Percentiles rank a stretch among this genome's conserved stretches.
These are phyloP conservation scores for Moxostoma hubbsi DNA, from an alignment of 2,797 vertebrate species.

Conservation along the genomic window DNA sequence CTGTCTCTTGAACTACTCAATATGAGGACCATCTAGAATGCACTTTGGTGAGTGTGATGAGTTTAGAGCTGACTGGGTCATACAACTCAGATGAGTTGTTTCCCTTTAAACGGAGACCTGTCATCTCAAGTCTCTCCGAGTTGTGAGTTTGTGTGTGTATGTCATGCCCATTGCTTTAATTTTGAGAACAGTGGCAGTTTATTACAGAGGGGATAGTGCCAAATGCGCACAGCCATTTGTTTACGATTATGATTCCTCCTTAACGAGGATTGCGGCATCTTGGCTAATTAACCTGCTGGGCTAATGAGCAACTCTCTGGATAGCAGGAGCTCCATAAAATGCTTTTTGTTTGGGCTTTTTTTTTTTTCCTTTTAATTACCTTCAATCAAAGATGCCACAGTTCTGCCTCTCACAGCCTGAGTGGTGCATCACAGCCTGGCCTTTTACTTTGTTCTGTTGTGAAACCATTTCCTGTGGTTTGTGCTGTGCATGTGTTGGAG, in stretches of 20 bases:
- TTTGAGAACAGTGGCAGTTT: slow-evolving; percentile 73
- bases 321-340: slow-evolving; percentile 75
- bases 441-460: slow-evolving; percentile 27
- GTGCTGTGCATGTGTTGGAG: not conserved
- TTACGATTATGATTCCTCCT: slow-evolving; percentile 77
- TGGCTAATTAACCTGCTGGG: slow-evolving; percentile 83
- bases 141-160: not conserved
- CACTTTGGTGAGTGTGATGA: slow-evolving; percentile 9
- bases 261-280: slow-evolving; percentile 82
- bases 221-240: slow-evolving; percentile 79
- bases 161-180: slow-evolving; percentile 45
- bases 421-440: slow-evolving; percentile 60
- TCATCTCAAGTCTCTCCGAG: slow-evolving; percentile 8
- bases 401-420: slow-evolving; percentile 47
- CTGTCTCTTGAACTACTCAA: slow-evolving; percentile 8
- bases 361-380: slow-evolving; percentile 74
- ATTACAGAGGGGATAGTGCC: slow-evolving; percentile 74
- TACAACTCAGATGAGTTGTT: slow-evolving; percentile 32
- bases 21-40: not conserved
- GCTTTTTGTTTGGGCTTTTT: slow-evolving; percentile 73
- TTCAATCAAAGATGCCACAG: slow-evolving; percentile 70
- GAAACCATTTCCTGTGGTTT: slow-evolving; percentile 39
- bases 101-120: slow-evolving; percentile 41
- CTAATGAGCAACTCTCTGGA: slow-evolving; percentile 81
- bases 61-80: not conserved